Evolutionary conservation across 2,797 vertebrate species (phyloP).

Genomic region (Cossypha heuglini): DNA sequence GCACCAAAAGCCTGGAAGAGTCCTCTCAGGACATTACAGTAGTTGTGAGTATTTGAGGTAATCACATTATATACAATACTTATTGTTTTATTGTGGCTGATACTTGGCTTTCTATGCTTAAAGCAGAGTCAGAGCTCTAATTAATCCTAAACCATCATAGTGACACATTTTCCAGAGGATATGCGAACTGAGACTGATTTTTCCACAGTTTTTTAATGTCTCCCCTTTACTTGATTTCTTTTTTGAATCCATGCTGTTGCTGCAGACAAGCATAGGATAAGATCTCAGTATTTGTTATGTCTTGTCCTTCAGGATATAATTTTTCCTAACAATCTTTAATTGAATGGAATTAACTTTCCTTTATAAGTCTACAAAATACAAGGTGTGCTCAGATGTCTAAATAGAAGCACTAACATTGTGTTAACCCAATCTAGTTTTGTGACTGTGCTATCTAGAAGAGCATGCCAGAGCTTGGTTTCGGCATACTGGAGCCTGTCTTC

Average conservation of each 20-base stretch:
- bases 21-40: background rate
- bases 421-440: background rate
- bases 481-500: background rate
- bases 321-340: slow-evolving; percentile 26
- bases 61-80: background rate
- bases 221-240: background rate
- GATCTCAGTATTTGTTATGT: slow-evolving; percentile 12
- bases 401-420: background rate
- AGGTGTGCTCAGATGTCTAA: background rate
- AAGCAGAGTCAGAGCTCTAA: background rate
- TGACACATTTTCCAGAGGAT: slow-evolving; percentile 13
- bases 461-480: background rate
- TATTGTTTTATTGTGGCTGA: slow-evolving; percentile 2
- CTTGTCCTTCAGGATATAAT: slow-evolving; percentile 15
- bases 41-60: background rate
- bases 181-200: background rate
- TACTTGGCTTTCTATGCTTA: slow-evolving; percentile 28
- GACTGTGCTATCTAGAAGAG: background rate
- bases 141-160: background rate
- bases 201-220: background rate
- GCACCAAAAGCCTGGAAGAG: background rate
- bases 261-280: background rate
- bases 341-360: slow-evolving; percentile 20
- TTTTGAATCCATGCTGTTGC: background rate
- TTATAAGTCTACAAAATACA: background rate